Conservation (phyloP, 2,797 vertebrate species). For the Enteromius trimaculatus region DNA sequence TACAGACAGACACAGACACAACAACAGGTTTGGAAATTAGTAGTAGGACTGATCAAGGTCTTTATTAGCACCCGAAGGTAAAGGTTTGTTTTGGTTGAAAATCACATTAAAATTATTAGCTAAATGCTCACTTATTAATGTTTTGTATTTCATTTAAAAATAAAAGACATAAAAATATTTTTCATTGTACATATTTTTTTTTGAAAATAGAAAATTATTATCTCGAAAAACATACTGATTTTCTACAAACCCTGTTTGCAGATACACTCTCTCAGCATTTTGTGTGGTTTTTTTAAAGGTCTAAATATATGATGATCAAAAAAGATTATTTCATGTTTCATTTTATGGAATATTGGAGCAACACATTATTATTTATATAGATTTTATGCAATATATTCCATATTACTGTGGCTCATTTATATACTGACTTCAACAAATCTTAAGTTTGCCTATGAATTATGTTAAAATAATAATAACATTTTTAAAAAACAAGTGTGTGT, state of each 20-base stretch:
- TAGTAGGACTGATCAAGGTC: not conserved
- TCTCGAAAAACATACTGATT: no score
- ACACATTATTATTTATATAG: no score
- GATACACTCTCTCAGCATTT: no score
- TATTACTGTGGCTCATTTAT: no score
- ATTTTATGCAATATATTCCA: not conserved
- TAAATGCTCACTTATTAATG: not conserved
- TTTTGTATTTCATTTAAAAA: not conserved
- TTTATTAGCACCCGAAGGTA: no score
- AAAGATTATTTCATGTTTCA: no score
- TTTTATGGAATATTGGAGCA: not conserved
- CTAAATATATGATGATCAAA: not conserved
- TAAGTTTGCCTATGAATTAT: no score
- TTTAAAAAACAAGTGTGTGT: no score
- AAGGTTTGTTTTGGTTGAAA: not conserved
- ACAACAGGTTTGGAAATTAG: not conserved
- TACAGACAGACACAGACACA: slow-evolving; percentile 58
- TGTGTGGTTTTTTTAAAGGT: no score
- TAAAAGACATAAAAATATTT: not conserved
- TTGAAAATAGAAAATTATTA: not conserved
- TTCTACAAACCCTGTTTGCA: no score
- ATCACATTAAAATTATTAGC: not conserved
- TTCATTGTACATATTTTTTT: not conserved
- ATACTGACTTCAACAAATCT: no score
- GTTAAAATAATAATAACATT: no score